Conservation (phyloP, 1,140 invertebrate species). For the Anastrepha obliqua region DNA sequence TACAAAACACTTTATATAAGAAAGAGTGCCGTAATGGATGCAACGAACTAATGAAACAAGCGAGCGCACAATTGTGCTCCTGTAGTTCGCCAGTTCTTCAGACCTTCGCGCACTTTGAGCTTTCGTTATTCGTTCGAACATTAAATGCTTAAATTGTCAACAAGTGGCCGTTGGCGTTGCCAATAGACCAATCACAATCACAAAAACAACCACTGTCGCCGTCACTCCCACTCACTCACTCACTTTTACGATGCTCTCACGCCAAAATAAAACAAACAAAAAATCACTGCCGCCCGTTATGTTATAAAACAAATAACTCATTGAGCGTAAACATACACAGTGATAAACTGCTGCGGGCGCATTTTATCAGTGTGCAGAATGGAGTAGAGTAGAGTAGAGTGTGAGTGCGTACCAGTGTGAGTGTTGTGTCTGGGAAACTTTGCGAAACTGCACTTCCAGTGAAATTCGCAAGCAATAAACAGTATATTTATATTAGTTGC, state of each 20-base stretch:
- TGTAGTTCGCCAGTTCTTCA: neutral
- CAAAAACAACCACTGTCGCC: neutral
- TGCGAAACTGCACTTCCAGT: neutral
- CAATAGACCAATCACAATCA: neutral
- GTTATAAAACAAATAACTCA: constrained; percentile 48
- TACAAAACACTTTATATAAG: neutral
- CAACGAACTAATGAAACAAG: constrained; percentile 10
- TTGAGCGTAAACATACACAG: neutral
- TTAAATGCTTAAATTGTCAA: constrained; percentile 49
- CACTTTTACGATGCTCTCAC: neutral
- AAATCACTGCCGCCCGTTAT: constrained; percentile 7
- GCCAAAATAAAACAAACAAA: neutral
- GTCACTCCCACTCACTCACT: neutral
- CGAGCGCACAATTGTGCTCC: neutral
- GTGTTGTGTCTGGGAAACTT: neutral
- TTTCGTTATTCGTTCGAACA: constrained; percentile 15
- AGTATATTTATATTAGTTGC: constrained; percentile 31
- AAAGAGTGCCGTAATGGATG: neutral
- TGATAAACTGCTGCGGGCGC: constrained; percentile 39
- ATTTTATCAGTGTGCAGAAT: neutral
- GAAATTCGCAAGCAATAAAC: constrained; percentile 46
- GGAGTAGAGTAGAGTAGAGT: too few species aligned
- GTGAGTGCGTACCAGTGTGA: neutral
- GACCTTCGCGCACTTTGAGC: neutral
- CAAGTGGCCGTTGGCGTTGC: constrained; percentile 43